phyloP scores from a whole-genome alignment of 2,888 invertebrate species.

The Microplitis manilae region DNA sequence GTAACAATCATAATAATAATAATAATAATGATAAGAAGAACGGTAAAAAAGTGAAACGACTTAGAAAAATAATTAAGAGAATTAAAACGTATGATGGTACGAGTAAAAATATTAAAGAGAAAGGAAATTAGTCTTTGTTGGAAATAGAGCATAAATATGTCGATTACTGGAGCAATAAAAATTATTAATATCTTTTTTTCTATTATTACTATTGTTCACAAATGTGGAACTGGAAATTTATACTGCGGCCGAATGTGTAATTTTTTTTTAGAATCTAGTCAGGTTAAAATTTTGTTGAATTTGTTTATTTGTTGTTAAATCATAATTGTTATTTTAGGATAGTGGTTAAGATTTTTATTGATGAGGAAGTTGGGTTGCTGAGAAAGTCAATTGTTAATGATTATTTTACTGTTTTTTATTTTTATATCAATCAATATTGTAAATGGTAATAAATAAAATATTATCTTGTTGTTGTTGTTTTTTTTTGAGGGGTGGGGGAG shows the following conservation, averaged over 20 bases:
- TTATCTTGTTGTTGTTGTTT: no score
- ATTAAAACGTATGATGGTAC: not conserved
- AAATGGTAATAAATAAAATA: no score
- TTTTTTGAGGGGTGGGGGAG: no score
- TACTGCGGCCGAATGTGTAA: no score
- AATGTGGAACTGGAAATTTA: not conserved
- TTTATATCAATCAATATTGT: no score
- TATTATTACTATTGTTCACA: not conserved
- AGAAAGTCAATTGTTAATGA: no score
- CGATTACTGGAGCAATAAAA: not conserved
- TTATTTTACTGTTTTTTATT: no score
- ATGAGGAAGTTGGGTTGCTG: no score
- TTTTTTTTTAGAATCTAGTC: constrained; percentile 20
- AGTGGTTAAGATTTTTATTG: no score
- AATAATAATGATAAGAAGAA: not conserved
- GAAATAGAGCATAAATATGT: not conserved
- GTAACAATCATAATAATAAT: not conserved
- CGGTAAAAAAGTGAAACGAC: not conserved
- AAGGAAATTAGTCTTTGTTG: not conserved
- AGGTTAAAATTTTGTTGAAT: not conserved
- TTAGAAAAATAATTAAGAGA: not conserved
- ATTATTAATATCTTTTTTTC: not conserved
- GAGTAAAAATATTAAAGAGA: not conserved
- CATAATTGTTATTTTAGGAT: no score
- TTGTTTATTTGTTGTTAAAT: no score